Conservation (phyloP, 2,113 vertebrate species). For the Pelusios castaneus region DNA sequence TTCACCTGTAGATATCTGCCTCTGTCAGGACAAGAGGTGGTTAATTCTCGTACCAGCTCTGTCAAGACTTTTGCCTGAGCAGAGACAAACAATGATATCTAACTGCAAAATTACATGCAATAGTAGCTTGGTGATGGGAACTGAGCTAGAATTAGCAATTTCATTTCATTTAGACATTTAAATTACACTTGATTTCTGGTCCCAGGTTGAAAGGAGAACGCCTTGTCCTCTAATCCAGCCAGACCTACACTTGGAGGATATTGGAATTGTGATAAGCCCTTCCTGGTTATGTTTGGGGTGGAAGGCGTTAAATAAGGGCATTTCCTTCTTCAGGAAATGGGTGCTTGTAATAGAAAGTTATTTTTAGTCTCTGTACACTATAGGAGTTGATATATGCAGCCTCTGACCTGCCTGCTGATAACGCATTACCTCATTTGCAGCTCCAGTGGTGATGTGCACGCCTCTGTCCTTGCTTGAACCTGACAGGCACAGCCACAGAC, state of each 20-base stretch:
- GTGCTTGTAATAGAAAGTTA: constrained; percentile 76
- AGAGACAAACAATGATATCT: background rate
- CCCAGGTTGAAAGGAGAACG: constrained; percentile 4
- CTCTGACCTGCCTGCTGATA: constrained; percentile 81
- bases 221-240: background rate
- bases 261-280: background rate
- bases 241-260: background rate
- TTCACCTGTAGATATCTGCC: background rate
- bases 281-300: constrained; percentile 11
- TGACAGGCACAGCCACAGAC: constrained; percentile 27
- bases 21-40: background rate
- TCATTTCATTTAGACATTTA: background rate
- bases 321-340: constrained; percentile 73
- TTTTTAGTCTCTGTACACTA: constrained; percentile 64
- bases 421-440: constrained; percentile 73
- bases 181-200: constrained; percentile 23
- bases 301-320: constrained; percentile 36
- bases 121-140: constrained; percentile 39
- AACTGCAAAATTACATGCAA: constrained; percentile 40
- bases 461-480: constrained; percentile 77
- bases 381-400: constrained; percentile 60
- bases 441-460: constrained; percentile 37
- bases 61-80: background rate
- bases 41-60: background rate
- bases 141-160: background rate